These are phyloP conservation scores for Pristionchus maxplancki DNA, from an alignment of 2,888 invertebrate genomes.

Conservation along the genomic window DNA sequence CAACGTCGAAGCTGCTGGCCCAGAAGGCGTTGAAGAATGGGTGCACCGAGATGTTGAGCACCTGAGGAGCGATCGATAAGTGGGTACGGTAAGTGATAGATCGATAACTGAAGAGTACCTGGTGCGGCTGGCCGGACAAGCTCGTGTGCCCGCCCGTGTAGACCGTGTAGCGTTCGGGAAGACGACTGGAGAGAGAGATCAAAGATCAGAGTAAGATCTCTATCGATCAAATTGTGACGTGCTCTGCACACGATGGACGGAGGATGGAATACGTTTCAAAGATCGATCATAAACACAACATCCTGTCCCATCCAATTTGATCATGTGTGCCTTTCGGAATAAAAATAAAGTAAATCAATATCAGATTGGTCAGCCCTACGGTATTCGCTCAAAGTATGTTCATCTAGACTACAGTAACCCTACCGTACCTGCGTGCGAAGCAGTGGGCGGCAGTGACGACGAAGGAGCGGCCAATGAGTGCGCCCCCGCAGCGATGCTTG, in stretches of 20 bases:
- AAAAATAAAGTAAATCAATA: too few species aligned
- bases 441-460: constrained; percentile 76
- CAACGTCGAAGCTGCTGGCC: constrained; percentile 63
- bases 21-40: constrained; percentile 62
- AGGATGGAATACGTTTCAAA: background rate
- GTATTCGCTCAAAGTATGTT: too few species aligned
- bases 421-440: constrained; percentile 65
- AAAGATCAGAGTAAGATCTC: constrained; percentile 29
- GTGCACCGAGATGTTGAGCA: constrained; percentile 60
- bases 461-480: constrained; percentile 67
- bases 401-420: background rate
- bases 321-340: too few species aligned
- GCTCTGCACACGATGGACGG: too few species aligned
- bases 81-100: background rate
- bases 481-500: constrained; percentile 69
- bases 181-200: constrained; percentile 57
- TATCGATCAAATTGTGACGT: too few species aligned
- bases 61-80: background rate
- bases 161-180: constrained; percentile 61
- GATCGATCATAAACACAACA: background rate
- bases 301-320: too few species aligned
- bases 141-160: constrained; percentile 67
- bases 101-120: constrained; percentile 53
- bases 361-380: too few species aligned
- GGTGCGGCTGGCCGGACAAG: constrained; percentile 56